Base-by-base conservation (phyloP, 2,113 vertebrate species). In the Podarcis muralis region DNA sequence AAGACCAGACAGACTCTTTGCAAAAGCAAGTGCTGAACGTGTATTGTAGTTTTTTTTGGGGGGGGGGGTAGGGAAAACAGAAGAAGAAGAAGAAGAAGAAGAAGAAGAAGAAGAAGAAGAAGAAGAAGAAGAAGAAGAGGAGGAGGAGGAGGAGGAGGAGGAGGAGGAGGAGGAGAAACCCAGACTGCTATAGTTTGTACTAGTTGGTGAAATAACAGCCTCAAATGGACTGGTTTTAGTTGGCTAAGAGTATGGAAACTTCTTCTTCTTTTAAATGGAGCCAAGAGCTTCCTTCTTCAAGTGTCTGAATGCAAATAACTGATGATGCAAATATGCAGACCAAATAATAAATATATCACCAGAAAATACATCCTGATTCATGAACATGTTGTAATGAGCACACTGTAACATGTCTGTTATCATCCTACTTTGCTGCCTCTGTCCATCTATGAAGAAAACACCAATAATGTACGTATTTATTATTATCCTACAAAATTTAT, bases 361-460 rank as follows among this genome's bases (percentile, higher is more conserved):
- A n/a, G 8, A 71, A 30, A n/a, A n/a, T 71, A n/a, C 66, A 68
- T 68, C 66, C 66, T 62, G 23, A 4, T 13, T 71, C n/a, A 71
- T 71, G 69, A 71, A 71, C 30, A 71, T 79, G 43, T 27, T 27
- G 43, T 16, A 53, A 53, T 27, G 53, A 8, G n/a, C 20, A 35
- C 32, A 12, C 16, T 72, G 13, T 32, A 32, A 27, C 8, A 7
- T 32, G 13, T 30, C 2, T 22, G 4, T 85, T 62, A 81, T 35
- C 13, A 15, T 3, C 81, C 90, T 93, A 6, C 82, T 93, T 78
- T 91, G 88, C 83, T 91, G 92, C 75, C 89, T 88, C 66, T 90
- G 91, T 6, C 87, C 75, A 83, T 89, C 95, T 95, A 90, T 88
- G 89, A 94, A 86, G 91, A 4, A 1, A 92, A 30, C 40, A 85